Conservation (phyloP, 1,140 invertebrate genomes). For the Drosophila tani region DNA sequence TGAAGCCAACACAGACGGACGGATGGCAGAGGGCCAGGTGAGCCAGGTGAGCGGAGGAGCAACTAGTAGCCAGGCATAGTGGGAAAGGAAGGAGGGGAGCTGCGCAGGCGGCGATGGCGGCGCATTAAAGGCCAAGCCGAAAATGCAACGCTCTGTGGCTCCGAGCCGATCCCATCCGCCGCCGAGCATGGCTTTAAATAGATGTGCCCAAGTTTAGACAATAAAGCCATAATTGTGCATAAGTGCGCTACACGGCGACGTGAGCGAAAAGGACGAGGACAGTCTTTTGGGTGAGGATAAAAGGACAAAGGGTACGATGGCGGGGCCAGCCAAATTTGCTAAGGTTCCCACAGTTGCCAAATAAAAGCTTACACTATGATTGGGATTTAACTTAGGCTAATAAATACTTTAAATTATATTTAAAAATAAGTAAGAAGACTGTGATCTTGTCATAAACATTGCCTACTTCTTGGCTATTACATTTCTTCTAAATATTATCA, state of each 20-base stretch:
- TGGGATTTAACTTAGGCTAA: neutral
- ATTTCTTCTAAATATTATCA: too few species aligned
- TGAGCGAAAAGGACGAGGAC: slow-evolving; percentile 33
- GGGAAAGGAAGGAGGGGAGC: slow-evolving; percentile 11
- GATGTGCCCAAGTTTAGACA: slow-evolving; percentile 83
- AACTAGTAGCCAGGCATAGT: neutral
- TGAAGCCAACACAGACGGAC: slow-evolving; percentile 73
- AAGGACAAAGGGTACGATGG: slow-evolving; percentile 6
- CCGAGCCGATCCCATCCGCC: slow-evolving; percentile 1
- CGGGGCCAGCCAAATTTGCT: slow-evolving; percentile 22
- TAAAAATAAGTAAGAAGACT: neutral
- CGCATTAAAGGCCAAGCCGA: slow-evolving; percentile 77
- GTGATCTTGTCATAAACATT: too few species aligned
- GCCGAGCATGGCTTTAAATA: slow-evolving; percentile 74
- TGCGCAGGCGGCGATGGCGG: slow-evolving; percentile 58
- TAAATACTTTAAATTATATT: neutral
- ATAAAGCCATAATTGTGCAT: slow-evolving; percentile 83
- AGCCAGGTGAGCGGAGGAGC: neutral
- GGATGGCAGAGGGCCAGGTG: slow-evolving; percentile 37
- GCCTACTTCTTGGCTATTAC: too few species aligned
- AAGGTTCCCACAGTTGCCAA: slow-evolving; percentile 36
- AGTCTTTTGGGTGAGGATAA: slow-evolving; percentile 1
- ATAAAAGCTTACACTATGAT: slow-evolving; percentile 6
- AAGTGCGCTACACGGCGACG: slow-evolving; percentile 64
- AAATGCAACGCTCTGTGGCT: slow-evolving; percentile 71